Conservation (phyloP, 2,113 vertebrate species). For the Piliocolobus tephrosceles region DNA sequence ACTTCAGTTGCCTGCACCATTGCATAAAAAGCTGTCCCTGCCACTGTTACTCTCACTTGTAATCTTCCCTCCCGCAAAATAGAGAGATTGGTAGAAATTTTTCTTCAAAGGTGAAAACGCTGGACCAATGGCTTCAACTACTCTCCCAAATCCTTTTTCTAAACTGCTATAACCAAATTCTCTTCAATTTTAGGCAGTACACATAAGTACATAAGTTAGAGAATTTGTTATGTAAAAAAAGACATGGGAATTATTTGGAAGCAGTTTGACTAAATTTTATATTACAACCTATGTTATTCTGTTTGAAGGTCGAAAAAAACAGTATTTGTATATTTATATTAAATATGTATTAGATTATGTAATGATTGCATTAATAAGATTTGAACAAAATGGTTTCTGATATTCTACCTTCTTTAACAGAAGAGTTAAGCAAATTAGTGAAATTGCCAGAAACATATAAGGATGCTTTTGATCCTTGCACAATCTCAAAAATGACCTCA, state of each 20-base stretch:
- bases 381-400: not conserved
- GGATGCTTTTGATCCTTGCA: not conserved
- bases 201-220: not conserved
- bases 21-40: not conserved
- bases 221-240: not conserved
- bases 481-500: not conserved
- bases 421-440: not conserved
- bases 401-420: not conserved
- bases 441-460: not conserved
- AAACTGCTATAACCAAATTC: not conserved
- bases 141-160: not conserved
- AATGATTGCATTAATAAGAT: not conserved
- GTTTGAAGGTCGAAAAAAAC: not conserved
- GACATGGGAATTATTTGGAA: not conserved
- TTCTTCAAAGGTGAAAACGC: not conserved
- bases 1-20: not conserved
- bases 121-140: not conserved
- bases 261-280: not conserved
- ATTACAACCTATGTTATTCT: not conserved
- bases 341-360: not conserved
- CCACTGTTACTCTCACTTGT: not conserved
- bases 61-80: not conserved
- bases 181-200: not conserved
- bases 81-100: not conserved
- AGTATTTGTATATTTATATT: not conserved